phyloP scores from a whole-genome alignment of 2,113 vertebrate genomes.

The Nothoprocta pentlandii region DNA sequence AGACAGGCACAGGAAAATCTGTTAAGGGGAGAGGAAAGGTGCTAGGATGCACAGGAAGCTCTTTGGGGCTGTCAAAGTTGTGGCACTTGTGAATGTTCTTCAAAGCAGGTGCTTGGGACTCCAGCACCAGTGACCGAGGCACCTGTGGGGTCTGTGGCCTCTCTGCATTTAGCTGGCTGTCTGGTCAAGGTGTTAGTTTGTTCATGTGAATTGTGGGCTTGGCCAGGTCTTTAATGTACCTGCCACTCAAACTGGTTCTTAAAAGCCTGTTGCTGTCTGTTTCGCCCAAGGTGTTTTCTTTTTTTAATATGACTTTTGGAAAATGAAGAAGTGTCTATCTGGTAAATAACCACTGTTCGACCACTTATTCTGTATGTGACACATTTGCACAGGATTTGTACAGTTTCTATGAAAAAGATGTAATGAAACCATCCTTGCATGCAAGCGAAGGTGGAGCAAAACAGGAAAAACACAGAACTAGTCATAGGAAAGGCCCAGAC shows the following conservation, averaged over 20 bases:
- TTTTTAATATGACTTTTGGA: neutral
- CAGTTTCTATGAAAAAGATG: neutral
- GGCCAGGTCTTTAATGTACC: neutral
- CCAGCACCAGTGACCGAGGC: fast-evolving
- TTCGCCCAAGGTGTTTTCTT: neutral
- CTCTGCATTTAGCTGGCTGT: neutral
- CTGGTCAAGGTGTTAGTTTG: fast-evolving
- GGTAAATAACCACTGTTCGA: neutral
- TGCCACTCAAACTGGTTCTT: neutral
- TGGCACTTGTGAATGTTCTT: fast-evolving
- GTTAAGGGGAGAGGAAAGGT: neutral
- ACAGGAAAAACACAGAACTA: neutral
- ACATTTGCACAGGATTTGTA: neutral
- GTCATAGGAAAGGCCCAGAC: neutral
- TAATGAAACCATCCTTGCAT: neutral
- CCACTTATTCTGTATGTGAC: neutral
- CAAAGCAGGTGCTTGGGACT: neutral
- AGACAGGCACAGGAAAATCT: neutral
- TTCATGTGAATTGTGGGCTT: neutral
- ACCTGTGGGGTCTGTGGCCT: neutral
- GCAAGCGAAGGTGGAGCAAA: neutral
- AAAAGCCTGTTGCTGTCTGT: neutral
- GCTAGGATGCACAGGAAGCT: neutral
- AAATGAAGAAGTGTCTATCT: neutral
- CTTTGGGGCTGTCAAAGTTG: neutral